These are phyloP conservation scores for Diabrotica virgifera DNA, from an alignment of 1,140 invertebrate species.

Conservation along the genomic window DNA sequence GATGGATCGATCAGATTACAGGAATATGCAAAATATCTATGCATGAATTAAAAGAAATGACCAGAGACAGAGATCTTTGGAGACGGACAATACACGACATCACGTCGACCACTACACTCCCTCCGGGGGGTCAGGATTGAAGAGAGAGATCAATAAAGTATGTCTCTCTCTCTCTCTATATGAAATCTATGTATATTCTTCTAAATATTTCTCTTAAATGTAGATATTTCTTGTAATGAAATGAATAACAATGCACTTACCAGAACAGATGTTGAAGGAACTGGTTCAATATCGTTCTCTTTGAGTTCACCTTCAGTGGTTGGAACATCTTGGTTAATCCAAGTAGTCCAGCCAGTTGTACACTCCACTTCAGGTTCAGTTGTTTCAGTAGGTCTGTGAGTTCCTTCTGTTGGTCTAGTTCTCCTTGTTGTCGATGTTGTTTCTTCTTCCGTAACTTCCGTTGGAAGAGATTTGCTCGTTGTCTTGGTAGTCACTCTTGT, in stretches of 20 bases:
- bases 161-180: too few species aligned
- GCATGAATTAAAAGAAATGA: too few species aligned
- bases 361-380: slow-evolving; percentile 52
- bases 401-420: slow-evolving; percentile 30
- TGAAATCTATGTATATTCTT: too few species aligned
- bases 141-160: too few species aligned
- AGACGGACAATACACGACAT: too few species aligned
- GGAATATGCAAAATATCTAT: too few species aligned
- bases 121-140: too few species aligned
- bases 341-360: slow-evolving; percentile 68
- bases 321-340: slow-evolving; percentile 62
- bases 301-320: slow-evolving; percentile 23
- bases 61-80: too few species aligned
- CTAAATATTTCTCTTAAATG: too few species aligned
- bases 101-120: too few species aligned
- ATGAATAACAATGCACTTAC: slow-evolving; percentile 39
- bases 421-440: slow-evolving; percentile 7
- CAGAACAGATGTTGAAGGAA: slow-evolving; percentile 55
- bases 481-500: neutral
- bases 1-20: too few species aligned
- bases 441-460: slow-evolving; percentile 59
- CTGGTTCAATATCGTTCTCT: slow-evolving; percentile 58
- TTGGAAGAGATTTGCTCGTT: slow-evolving; percentile 55
- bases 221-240: too few species aligned
- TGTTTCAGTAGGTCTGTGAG: slow-evolving; percentile 36